Conservation (phyloP, 1,140 invertebrate genomes). For the Plutomurus gul region DNA sequence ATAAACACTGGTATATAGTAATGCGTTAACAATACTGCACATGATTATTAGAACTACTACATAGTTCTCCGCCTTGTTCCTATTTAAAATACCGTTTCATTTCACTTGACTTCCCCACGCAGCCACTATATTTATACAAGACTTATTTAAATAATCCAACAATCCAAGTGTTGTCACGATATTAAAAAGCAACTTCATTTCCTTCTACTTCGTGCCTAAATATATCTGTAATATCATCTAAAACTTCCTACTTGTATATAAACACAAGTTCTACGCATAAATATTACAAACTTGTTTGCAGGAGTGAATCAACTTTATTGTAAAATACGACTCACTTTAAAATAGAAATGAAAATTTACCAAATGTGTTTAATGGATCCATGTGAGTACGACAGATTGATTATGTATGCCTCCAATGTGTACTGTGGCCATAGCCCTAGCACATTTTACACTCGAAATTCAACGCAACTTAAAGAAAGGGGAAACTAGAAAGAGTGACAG, state of each 20-base stretch:
- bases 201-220: too few species aligned
- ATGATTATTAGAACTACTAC: too few species aligned
- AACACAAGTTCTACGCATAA: not conserved
- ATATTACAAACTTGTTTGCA: not conserved
- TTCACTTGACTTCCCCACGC: not conserved
- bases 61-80: too few species aligned
- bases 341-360: slow-evolving; percentile 20
- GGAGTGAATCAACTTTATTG: not conserved
- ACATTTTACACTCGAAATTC: not conserved
- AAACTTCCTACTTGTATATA: too few species aligned
- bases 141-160: slow-evolving; percentile 25
- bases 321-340: not conserved
- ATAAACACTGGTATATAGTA: too few species aligned
- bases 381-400: slow-evolving; percentile 37
- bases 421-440: not conserved
- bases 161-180: slow-evolving; percentile 32
- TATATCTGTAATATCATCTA: too few species aligned
- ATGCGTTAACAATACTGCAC: too few species aligned
- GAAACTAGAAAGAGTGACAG: not conserved
- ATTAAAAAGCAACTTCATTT: slow-evolving; percentile 16
- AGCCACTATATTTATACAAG: slow-evolving; percentile 1
- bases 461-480: not conserved
- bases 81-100: slow-evolving; percentile 5
- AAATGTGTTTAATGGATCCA: slow-evolving; percentile 31
- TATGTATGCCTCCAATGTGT: not conserved